Evolutionary conservation across 2,888 invertebrate species (phyloP).

Genomic region (Lampropteryx suffumata): DNA sequence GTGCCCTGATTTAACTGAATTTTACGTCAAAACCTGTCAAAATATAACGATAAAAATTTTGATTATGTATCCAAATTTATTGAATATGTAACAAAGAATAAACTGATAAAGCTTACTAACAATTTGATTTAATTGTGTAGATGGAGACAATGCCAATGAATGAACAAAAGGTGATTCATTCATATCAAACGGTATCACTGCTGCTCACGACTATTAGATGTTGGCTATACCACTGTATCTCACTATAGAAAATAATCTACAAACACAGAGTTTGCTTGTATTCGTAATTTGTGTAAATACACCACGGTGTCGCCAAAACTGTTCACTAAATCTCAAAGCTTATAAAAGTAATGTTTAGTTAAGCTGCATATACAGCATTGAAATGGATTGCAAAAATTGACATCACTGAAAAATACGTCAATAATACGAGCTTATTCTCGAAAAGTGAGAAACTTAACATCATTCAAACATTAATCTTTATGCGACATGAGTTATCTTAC

Average conservation of each 20-base stretch:
- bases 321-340: conserved; percentile 11
- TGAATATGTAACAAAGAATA: conserved; percentile 1
- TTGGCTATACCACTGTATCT: conserved; percentile 23
- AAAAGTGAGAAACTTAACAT: too few relatives aligned
- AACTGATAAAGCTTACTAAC: conserved; percentile 36
- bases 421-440: too few relatives aligned
- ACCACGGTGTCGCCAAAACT: conserved; percentile 24
- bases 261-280: conserved; percentile 15
- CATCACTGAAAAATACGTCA: too few relatives aligned
- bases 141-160: conserved; percentile 55
- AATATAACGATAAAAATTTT: too few relatives aligned
- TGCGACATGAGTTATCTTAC: too few relatives aligned
- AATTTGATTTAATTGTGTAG: conserved; percentile 52
- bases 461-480: too few relatives aligned
- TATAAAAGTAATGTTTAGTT: conserved; percentile 4
- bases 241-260: conserved; percentile 13
- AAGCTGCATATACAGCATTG: background rate
- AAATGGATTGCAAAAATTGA: conserved; percentile 5
- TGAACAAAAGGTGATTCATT: conserved; percentile 50
- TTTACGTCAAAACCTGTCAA: too few relatives aligned
- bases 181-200: conserved; percentile 17
- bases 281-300: conserved; percentile 28
- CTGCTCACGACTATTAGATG: conserved; percentile 24
- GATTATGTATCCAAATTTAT: too few relatives aligned
- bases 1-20: too few relatives aligned